These are phyloP conservation scores for Nyctibius grandis DNA, from an alignment of 2,797 vertebrate species.

Conservation along the genomic window DNA sequence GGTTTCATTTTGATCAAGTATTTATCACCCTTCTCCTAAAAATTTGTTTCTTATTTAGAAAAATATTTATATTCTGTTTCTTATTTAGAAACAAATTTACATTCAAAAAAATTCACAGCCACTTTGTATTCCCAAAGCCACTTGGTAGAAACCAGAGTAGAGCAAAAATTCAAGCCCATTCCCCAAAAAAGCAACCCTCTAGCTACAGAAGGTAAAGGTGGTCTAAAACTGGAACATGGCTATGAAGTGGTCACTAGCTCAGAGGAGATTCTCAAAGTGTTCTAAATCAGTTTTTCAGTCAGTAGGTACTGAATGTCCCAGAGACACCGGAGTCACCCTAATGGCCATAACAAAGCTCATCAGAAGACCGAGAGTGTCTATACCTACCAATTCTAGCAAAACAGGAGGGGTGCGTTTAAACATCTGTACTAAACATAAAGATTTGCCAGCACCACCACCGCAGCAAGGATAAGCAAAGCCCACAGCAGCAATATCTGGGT, in stretches of 20 bases:
- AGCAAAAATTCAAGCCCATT: not conserved
- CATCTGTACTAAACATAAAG: not conserved
- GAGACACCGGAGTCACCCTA: not conserved
- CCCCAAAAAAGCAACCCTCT: accelerated
- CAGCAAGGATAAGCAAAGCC: not conserved
- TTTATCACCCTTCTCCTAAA: not conserved
- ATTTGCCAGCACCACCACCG: not conserved
- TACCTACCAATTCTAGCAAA: not conserved
- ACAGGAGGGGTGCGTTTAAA: not conserved
- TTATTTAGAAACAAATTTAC: not conserved
- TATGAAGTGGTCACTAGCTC: not conserved
- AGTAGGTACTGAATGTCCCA: not conserved
- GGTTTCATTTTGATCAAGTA: not conserved
- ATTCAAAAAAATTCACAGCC: not conserved
- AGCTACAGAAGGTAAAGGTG: not conserved
- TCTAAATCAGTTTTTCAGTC: not conserved
- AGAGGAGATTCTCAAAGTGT: not conserved
- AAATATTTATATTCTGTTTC: not conserved
- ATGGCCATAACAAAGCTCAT: not conserved
- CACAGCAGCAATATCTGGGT: not conserved
- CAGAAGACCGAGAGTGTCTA: not conserved
- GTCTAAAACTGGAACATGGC: not conserved
- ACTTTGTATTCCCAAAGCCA: not conserved
- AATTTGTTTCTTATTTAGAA: not conserved
- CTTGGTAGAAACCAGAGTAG: not conserved